These are phyloP conservation scores for Camelus dromedarius DNA, from an alignment of 2,113 vertebrate species.

Conservation along the genomic window DNA sequence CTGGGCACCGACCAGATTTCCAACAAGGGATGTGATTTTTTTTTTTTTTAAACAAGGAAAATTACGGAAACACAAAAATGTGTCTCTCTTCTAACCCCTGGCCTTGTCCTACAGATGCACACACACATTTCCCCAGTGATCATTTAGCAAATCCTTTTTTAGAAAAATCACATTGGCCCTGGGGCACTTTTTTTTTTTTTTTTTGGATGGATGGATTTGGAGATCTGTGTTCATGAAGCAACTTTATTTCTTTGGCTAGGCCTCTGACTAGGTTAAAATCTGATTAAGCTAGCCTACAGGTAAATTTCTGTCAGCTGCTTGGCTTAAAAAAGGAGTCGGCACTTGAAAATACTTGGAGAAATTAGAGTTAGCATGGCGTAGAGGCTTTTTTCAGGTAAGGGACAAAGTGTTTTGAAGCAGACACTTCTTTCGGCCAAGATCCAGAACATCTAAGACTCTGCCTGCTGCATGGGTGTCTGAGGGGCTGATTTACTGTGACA, in stretches of 20 bases:
- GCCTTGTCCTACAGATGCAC: slow-evolving; percentile 18
- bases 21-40: slow-evolving; percentile 83
- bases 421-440: not conserved
- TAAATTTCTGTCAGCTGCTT: slow-evolving; percentile 73
- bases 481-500: not conserved
- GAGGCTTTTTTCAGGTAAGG: not conserved
- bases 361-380: not conserved
- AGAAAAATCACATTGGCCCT: slow-evolving; percentile 20
- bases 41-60: slow-evolving; percentile 83
- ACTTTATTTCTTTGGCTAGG: slow-evolving; percentile 64
- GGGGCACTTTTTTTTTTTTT: not conserved
- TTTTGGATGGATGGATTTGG: slow-evolving; percentile 37
- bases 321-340: slow-evolving; percentile 59
- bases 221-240: slow-evolving; percentile 36
- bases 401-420: slow-evolving; percentile 8
- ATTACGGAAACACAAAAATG: slow-evolving; percentile 57
- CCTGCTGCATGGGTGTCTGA: not conserved
- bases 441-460: not conserved
- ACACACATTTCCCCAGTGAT: not conserved
- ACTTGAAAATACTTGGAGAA: slow-evolving; percentile 64
- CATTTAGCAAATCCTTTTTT: slow-evolving; percentile 57
- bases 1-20: slow-evolving; percentile 82
- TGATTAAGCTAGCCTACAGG: slow-evolving; percentile 72
- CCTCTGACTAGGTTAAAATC: slow-evolving; percentile 69
- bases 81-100: slow-evolving; percentile 54